phyloP scores from a whole-genome alignment of 2,113 vertebrate species.

The Catharus minimus region DNA sequence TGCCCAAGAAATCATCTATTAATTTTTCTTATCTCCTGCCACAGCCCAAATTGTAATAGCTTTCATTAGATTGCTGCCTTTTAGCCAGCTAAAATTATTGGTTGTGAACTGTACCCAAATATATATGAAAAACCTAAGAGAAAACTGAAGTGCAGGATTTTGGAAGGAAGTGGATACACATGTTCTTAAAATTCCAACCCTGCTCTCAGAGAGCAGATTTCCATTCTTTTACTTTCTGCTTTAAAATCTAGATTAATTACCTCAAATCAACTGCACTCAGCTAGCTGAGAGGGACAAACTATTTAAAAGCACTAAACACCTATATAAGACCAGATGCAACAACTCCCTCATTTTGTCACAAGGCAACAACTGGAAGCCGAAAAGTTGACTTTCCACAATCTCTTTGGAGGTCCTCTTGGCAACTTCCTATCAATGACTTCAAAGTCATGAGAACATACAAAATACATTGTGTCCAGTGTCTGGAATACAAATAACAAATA shows the following conservation, averaged over 20 bases:
- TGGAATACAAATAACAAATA: background rate
- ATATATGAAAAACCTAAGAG: background rate
- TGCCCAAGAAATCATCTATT: background rate
- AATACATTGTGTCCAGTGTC: background rate
- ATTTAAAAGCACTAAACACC: background rate
- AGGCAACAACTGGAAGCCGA: background rate
- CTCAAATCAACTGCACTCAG: background rate
- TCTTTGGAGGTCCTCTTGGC: background rate
- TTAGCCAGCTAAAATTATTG: background rate
- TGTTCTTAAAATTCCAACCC: background rate
- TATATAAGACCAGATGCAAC: background rate
- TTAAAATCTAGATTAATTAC: background rate
- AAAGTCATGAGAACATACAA: background rate
- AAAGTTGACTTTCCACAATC: background rate
- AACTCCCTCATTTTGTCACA: background rate
- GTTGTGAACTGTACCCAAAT: background rate
- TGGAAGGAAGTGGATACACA: fast-evolving
- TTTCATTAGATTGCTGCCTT: background rate
- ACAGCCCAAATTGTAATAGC: background rate
- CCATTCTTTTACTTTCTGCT: background rate
- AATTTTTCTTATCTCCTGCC: background rate
- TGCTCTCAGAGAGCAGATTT: background rate
- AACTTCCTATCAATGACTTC: background rate
- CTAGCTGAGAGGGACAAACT: background rate
- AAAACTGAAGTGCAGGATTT: background rate